Percentiles rank a stretch among this genome's conserved stretches.
These are phyloP conservation scores for Actinia tenebrosa DNA, from an alignment of 64 coral and sea anemone genomes.

Conservation along the genomic window DNA sequence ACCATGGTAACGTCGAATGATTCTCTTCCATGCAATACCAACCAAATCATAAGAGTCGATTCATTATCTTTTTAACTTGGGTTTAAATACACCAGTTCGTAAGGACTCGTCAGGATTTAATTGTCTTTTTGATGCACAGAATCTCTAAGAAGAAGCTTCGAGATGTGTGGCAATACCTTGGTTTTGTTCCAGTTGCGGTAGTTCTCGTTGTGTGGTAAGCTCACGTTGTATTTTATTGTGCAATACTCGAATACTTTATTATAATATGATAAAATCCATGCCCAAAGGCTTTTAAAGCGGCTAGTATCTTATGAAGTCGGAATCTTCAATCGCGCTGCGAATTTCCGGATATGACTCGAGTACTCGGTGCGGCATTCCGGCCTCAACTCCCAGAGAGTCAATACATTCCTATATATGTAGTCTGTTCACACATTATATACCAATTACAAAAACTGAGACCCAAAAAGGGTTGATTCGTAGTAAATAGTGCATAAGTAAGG, in stretches of 20 bases:
- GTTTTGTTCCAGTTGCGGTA: neutral
- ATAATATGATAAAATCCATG: neutral
- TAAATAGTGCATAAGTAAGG: too few relatives aligned
- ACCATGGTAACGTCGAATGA: too few relatives aligned
- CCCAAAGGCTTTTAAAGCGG: neutral
- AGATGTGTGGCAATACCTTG: neutral
- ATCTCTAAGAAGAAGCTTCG: neutral
- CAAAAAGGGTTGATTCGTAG: too few relatives aligned
- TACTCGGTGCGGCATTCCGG: neutral
- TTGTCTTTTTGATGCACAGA: neutral
- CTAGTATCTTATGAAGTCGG: neutral
- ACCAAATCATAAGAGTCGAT: too few relatives aligned
- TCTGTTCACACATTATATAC: too few relatives aligned
- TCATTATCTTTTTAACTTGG: too few relatives aligned
- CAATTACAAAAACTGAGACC: too few relatives aligned
- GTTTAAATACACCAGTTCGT: too few relatives aligned
- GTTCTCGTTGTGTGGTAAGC: neutral
- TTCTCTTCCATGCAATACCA: too few relatives aligned
- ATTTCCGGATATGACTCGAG: neutral
- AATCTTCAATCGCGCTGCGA: neutral
- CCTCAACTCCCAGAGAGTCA: too few relatives aligned
- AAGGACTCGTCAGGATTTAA: too few relatives aligned
- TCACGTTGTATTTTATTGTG: neutral
- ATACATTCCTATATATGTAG: too few relatives aligned
- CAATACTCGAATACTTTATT: neutral